phyloP scores from a whole-genome alignment of 1,140 invertebrate species.

The Caenorhabditis brenneri region DNA sequence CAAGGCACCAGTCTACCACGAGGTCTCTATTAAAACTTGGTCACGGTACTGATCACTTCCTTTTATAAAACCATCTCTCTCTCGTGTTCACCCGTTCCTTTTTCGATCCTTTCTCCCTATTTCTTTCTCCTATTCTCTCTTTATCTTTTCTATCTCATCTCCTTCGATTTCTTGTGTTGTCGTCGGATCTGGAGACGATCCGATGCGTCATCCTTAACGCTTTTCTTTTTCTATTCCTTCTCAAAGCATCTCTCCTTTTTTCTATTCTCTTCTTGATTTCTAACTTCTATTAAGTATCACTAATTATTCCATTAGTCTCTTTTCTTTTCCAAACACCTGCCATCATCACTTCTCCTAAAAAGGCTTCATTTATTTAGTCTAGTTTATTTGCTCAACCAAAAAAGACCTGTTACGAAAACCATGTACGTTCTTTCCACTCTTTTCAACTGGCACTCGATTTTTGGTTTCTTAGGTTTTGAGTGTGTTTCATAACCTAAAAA shows the following conservation, averaged over 20 bases:
- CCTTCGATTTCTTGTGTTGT: too few relatives aligned
- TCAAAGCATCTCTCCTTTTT: neutral
- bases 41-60: conserved; percentile 26
- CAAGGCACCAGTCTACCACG: neutral
- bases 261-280: neutral
- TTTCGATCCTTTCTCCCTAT: neutral
- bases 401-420: conserved; percentile 18
- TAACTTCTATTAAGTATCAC: neutral
- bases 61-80: neutral
- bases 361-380: conserved; percentile 18
- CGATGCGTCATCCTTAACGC: conserved; percentile 33
- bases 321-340: neutral
- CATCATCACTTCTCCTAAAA: neutral
- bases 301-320: conserved; percentile 40
- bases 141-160: conserved; percentile 9
- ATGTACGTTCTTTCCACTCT: neutral
- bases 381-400: conserved; percentile 27
- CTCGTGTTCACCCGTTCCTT: neutral
- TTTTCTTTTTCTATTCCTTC: too few relatives aligned
- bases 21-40: too few relatives aligned
- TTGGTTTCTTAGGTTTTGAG: neutral
- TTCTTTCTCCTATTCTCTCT: neutral
- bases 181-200: conserved; percentile 28
- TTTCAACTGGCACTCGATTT: neutral
- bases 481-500: too few relatives aligned